These are phyloP conservation scores for Aspiorhynchus laticeps DNA, from an alignment of 2,113 vertebrate genomes.

Conservation along the genomic window DNA sequence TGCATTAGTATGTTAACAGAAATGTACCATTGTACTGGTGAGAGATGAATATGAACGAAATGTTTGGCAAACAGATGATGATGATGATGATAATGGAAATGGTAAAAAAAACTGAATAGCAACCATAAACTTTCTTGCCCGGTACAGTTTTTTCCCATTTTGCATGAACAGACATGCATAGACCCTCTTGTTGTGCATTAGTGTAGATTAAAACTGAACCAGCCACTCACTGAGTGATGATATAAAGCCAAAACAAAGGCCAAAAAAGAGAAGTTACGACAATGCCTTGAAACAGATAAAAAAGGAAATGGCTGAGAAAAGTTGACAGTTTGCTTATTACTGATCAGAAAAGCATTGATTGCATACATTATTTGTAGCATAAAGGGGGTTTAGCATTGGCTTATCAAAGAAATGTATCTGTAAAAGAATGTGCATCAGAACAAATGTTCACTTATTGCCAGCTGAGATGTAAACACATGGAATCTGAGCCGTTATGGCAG, in stretches of 20 bases:
- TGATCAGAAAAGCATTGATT: conserved; percentile 31
- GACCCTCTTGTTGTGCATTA: conserved; percentile 37
- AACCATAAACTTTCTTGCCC: not conserved
- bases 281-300: conserved; percentile 11
- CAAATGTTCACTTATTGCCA: conserved; percentile 48
- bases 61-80: conserved; percentile 42
- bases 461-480: conserved; percentile 34
- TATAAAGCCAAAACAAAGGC: conserved; percentile 33
- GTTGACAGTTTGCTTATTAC: conserved; percentile 22
- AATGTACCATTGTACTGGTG: conserved; percentile 41
- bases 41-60: conserved; percentile 9
- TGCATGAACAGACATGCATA: conserved; percentile 46
- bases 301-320: conserved; percentile 5
- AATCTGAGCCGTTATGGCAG: conserved; percentile 35
- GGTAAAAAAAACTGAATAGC: conserved; percentile 3
- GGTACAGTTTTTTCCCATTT: not conserved
- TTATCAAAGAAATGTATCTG: conserved; percentile 38
- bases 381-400: conserved; percentile 47
- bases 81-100: conserved; percentile 1
- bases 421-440: conserved; percentile 38
- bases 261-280: conserved; percentile 27
- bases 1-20: conserved; percentile 50
- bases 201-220: conserved; percentile 48
- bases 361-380: conserved; percentile 36
- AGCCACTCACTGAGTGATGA: conserved; percentile 22